These are phyloP conservation scores for Cathartes aura DNA, from an alignment of 2,113 vertebrate species.

Conservation along the genomic window DNA sequence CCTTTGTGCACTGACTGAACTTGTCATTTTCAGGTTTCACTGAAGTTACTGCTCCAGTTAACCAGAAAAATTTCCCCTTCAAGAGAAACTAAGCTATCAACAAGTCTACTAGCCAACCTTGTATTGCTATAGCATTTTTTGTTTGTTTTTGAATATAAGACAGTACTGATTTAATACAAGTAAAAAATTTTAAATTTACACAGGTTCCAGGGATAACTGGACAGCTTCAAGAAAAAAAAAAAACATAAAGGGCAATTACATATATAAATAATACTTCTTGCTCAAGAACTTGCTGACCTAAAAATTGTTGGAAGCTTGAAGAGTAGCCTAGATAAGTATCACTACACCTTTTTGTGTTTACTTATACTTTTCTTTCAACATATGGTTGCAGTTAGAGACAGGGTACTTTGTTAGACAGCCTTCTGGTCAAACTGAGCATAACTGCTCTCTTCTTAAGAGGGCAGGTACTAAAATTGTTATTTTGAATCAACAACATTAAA, in stretches of 20 bases:
- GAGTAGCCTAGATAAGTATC: not conserved
- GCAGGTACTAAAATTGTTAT: not conserved
- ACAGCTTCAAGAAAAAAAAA: not conserved
- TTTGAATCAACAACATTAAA: not conserved
- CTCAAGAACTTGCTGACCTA: not conserved
- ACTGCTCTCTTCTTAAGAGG: not conserved
- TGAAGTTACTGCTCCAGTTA: not conserved
- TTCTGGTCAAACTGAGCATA: not conserved
- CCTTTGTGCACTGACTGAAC: not conserved
- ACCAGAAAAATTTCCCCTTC: not conserved
- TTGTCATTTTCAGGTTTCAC: not conserved
- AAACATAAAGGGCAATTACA: not conserved
- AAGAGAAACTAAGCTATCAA: not conserved
- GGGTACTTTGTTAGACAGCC: not conserved
- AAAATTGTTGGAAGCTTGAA: not conserved
- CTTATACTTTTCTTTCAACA: not conserved
- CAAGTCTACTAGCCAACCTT: not conserved
- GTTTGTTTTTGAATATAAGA: not conserved
- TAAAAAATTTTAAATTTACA: not conserved
- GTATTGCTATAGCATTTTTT: not conserved
- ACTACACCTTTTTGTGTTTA: not conserved
- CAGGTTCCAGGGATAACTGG: not conserved
- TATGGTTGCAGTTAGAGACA: not conserved
- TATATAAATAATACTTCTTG: not conserved
- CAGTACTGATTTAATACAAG: not conserved